These are phyloP conservation scores for Magallana angulata DNA, from an alignment of 1,140 invertebrate genomes.

Conservation along the genomic window DNA sequence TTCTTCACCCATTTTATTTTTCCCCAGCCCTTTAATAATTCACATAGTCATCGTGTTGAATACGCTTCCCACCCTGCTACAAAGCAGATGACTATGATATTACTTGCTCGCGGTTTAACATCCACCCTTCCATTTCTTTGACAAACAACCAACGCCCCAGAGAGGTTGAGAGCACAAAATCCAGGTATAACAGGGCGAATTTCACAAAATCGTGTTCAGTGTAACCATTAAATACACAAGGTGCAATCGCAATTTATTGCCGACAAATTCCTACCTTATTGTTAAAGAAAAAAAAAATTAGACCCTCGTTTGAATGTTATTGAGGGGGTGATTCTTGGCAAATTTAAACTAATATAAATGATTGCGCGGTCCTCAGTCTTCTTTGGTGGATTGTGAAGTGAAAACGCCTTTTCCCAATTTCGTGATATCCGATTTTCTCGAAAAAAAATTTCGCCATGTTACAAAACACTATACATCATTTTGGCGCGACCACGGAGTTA, in stretches of 20 bases:
- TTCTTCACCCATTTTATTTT: too few species aligned
- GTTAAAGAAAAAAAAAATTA: background rate
- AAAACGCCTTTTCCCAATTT: background rate
- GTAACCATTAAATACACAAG: background rate
- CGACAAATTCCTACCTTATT: slow-evolving; percentile 24
- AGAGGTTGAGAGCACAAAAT: background rate
- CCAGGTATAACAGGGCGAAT: background rate
- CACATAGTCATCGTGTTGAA: background rate
- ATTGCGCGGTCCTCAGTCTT: background rate
- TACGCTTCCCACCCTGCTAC: background rate
- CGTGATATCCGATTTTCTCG: slow-evolving; percentile 2
- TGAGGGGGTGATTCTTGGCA: too few species aligned
- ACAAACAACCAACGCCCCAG: background rate
- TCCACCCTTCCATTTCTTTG: slow-evolving; percentile 12
- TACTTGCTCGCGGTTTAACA: background rate
- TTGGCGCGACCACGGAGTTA: slow-evolving; percentile 12
- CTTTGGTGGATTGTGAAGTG: background rate
- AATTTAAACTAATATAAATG: too few species aligned
- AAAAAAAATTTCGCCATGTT: background rate
- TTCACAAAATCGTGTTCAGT: background rate
- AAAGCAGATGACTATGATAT: background rate
- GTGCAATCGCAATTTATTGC: slow-evolving; percentile 28
- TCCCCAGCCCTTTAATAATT: too few species aligned
- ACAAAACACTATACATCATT: slow-evolving; percentile 20
- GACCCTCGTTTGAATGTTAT: background rate